Evolutionary conservation across 2,113 vertebrate genomes (phyloP).

Genomic region (Heterochromis multidens): DNA sequence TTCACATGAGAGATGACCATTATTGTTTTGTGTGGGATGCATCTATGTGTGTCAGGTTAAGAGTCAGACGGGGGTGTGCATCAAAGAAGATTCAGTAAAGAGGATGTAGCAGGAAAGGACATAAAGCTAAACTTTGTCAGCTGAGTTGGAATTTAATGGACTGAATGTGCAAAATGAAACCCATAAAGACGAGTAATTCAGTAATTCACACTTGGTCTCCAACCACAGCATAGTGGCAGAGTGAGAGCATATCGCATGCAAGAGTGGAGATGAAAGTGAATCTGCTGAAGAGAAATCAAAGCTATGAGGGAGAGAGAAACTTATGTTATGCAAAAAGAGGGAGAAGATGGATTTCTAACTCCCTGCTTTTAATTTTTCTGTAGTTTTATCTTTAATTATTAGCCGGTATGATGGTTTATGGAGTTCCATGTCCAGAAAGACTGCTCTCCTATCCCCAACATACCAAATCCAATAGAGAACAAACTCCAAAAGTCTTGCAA

Average conservation of each 20-base stretch:
- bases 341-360: constrained; percentile 20
- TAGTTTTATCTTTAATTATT: background rate
- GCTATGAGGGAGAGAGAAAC: constrained; percentile 1
- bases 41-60: background rate
- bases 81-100: constrained; percentile 2
- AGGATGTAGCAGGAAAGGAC: background rate
- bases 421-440: background rate
- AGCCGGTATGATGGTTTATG: background rate
- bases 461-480: background rate
- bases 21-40: background rate
- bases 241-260: constrained; percentile 13
- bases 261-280: constrained; percentile 23
- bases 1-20: constrained; percentile 18
- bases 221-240: constrained; percentile 3
- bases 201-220: constrained; percentile 31
- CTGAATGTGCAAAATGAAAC: background rate
- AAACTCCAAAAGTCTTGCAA: background rate
- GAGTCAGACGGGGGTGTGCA: background rate
- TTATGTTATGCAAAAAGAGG: constrained; percentile 3
- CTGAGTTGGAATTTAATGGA: constrained; percentile 22
- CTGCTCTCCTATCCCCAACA: background rate
- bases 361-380: background rate
- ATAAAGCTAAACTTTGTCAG: constrained; percentile 4
- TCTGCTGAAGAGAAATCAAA: constrained; percentile 23
- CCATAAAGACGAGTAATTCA: constrained; percentile 21